Evolutionary conservation across 2,888 invertebrate species (phyloP), one percentile per base, ranked within the genome.

Genomic region (Lithophane socia): DNA sequence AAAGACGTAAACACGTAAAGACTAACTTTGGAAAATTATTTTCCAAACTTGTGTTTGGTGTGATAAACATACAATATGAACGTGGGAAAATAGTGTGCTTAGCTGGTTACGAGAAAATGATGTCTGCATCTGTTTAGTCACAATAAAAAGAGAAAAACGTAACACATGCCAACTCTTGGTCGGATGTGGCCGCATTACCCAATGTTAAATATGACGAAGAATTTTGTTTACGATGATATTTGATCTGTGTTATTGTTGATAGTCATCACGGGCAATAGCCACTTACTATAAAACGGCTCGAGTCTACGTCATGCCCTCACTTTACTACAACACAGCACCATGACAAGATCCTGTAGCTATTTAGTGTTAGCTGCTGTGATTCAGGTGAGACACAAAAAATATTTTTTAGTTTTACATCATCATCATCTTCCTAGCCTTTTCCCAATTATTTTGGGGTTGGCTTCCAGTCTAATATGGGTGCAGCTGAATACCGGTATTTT

Each of bases 181-280:
- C 13, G 75, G n/a, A 63, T 64, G 63, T 13, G 10, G 18, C 29
- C 16, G 12, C 75, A 77, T 68, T 58, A n/a, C 1, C 7, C n/a
- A 64, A 29, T 5, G 64, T 29, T 18, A 29, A 63, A n/a, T 49
- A 5, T 13, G 9, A 9, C 3, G 47, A 65, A 69, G 68, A 80
- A 75, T 81, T 64, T 69, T 81, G 75, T 75, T 60, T 47, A 49
- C 37, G 8, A 64, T 47, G 44, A 21, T 65, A 8, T 52, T n/a
- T 10, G 16, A 4, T 47, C 29, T 56, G 24, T 68, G n/a, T 37
- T 52, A 1, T 52, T 78, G 65, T 75, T 75, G 64, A 75, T 58
- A 63, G 47, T 49, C 63, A 12, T 67, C 54, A 42, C 42, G 13
- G 12, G 47, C 73, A 66, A 24, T 49, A n/a, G 2, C 44, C 29